These are phyloP conservation scores for Drosophila testacea DNA, from an alignment of 2,888 invertebrate genomes.

Conservation along the genomic window DNA sequence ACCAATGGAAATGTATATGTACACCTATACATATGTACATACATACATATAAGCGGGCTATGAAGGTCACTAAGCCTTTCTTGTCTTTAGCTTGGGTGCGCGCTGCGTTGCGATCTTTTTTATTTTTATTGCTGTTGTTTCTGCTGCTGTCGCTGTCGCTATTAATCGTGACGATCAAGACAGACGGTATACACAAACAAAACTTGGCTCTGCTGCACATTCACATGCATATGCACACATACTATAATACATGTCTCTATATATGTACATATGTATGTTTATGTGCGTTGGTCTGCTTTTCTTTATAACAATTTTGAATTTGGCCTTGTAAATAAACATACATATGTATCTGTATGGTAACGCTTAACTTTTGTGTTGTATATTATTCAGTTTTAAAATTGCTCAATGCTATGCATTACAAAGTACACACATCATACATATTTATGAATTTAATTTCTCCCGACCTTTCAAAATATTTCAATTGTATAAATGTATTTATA, in stretches of 20 bases:
- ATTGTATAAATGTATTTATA: conserved; percentile 11
- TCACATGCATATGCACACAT: conserved; percentile 26
- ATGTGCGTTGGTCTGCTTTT: conserved; percentile 63
- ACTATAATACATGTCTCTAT: neutral
- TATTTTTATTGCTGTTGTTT: conserved; percentile 36
- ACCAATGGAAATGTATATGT: conserved; percentile 10
- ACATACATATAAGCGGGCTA: conserved; percentile 66
- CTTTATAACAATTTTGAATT: conserved; percentile 69
- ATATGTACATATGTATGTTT: conserved; percentile 10
- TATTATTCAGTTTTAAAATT: conserved; percentile 5
- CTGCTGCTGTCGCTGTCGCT: conserved; percentile 37
- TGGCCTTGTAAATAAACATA: conserved; percentile 65
- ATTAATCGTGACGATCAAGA: conserved; percentile 63
- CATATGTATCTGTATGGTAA: conserved; percentile 6
- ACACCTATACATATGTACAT: conserved; percentile 3
- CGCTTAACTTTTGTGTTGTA: conserved; percentile 8
- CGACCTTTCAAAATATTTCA: neutral
- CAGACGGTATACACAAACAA: conserved; percentile 56
- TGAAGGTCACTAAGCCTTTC: conserved; percentile 79
- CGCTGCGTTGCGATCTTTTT: conserved; percentile 50
- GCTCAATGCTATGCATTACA: conserved; percentile 4
- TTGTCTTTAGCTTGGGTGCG: conserved; percentile 69
- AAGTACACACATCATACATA: neutral
- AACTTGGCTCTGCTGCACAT: conserved; percentile 58
- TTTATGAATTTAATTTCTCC: neutral